Percentiles rank a stretch among this genome's conserved stretches.
These are phyloP conservation scores for Hirtodrosophila alboralis DNA, from an alignment of 2,888 invertebrate genomes.

Conservation along the genomic window DNA sequence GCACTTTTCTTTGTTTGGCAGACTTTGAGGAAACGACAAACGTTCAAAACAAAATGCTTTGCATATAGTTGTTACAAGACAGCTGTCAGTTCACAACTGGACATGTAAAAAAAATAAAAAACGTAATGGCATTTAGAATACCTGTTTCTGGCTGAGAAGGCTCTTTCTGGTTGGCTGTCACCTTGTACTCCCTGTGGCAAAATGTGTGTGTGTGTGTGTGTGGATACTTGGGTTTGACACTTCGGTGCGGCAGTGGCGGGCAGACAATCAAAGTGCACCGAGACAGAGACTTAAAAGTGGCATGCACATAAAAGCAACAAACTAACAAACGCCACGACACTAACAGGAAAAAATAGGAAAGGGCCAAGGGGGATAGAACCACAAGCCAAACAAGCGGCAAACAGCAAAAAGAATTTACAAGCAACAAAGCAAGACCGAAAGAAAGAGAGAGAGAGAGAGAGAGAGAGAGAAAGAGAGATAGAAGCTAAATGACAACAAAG, in stretches of 20 bases:
- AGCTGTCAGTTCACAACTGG: constrained; percentile 42
- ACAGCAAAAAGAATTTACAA: constrained; percentile 62
- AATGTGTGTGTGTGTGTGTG: constrained; percentile 2
- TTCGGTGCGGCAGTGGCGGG: constrained; percentile 21
- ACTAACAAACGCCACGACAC: constrained; percentile 31
- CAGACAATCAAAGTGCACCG: constrained; percentile 64
- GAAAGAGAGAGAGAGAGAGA: too few species aligned
- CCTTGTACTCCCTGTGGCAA: not conserved
- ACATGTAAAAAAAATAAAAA: constrained; percentile 22
- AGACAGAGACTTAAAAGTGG: constrained; percentile 59
- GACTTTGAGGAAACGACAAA: not conserved
- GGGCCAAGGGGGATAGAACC: constrained; percentile 16
- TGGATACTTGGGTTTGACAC: constrained; percentile 63
- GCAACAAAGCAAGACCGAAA: constrained; percentile 22
- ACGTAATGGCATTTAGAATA: constrained; percentile 17
- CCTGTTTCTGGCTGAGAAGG: constrained; percentile 17
- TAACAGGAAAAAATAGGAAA: not conserved
- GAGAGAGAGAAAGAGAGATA: too few species aligned
- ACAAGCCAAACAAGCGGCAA: constrained; percentile 71
- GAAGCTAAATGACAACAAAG: constrained; percentile 42
- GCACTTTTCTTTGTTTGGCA: too few species aligned
- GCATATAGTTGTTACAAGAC: constrained; percentile 32
- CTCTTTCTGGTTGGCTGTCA: constrained; percentile 12
- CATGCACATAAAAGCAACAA: constrained; percentile 57
- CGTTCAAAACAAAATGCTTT: not conserved